A percentile compares a stretch with the other conserved stretches of the same genome.
Evolutionary conservation across 2,113 vertebrate species (phyloP).

Genomic region (Centrocercus urophasianus): DNA sequence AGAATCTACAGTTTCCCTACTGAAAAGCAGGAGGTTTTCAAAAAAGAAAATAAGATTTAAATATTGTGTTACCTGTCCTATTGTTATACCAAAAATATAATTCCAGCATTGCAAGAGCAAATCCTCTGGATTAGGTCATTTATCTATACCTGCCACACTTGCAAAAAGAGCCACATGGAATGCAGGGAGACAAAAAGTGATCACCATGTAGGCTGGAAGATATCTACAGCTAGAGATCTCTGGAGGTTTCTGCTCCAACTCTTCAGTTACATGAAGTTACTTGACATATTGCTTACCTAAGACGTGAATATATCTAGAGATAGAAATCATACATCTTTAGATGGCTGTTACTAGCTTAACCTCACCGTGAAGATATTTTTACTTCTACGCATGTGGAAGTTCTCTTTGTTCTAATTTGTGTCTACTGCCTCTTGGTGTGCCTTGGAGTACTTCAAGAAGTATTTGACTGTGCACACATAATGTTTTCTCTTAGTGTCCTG

Average conservation of each 20-base stretch:
- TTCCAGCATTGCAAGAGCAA: neutral
- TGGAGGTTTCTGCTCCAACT: neutral
- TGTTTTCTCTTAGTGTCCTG: neutral
- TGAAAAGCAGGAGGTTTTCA: neutral
- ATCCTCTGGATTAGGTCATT: neutral
- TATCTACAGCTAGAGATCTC: neutral
- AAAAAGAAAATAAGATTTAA: neutral
- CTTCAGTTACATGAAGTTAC: neutral
- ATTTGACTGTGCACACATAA: neutral
- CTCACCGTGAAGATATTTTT: neutral
- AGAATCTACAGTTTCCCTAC: neutral
- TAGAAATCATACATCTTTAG: neutral
- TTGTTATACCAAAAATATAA: neutral
- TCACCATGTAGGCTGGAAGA: rapidly evolving
- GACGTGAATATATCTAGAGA: neutral
- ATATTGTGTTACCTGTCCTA: neutral
- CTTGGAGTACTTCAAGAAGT: neutral
- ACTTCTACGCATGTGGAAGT: neutral
- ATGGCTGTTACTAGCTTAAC: rapidly evolving
- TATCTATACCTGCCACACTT: neutral
- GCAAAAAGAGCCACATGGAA: neutral
- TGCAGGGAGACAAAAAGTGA: neutral
- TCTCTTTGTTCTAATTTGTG: neutral
- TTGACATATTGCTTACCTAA: neutral
- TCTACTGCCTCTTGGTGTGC: neutral